Conservation (phyloP, 2,113 vertebrate genomes). For the Rutilus rutilus region DNA sequence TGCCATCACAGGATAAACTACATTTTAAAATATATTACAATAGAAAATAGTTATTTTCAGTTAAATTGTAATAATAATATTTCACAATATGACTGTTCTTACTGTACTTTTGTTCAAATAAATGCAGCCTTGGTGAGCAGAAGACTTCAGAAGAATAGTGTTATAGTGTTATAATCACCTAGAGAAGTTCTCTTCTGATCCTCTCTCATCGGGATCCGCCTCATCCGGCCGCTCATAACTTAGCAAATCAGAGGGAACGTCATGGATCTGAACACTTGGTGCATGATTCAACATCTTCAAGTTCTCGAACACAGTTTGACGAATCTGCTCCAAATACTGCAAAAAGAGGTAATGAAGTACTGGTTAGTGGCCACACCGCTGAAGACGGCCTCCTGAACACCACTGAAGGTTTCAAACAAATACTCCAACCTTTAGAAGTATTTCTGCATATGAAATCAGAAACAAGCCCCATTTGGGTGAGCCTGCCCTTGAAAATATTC, state of each 20-base stretch:
- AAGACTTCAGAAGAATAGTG: neutral
- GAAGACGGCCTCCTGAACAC: neutral
- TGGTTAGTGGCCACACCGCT: neutral
- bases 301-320: constrained; percentile 96
- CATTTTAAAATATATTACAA: neutral
- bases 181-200: constrained; percentile 91
- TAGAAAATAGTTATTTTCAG: neutral
- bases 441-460: neutral
- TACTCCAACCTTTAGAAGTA: neutral
- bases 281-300: constrained; percentile 99
- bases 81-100: neutral
- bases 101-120: too few relatives aligned
- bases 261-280: constrained; percentile 97
- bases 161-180: constrained; percentile 68
- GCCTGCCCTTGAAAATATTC: too few relatives aligned
- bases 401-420: neutral
- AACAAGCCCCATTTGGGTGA: neutral
- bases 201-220: constrained; percentile 91
- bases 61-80: neutral
- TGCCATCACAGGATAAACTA: too few relatives aligned
- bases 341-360: neutral
- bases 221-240: constrained; percentile 94
- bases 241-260: constrained; percentile 93
- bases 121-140: neutral
- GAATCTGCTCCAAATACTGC: constrained; percentile 97